Base-by-base conservation (phyloP, 2,113 vertebrate species). In the Sander vitreus region DNA sequence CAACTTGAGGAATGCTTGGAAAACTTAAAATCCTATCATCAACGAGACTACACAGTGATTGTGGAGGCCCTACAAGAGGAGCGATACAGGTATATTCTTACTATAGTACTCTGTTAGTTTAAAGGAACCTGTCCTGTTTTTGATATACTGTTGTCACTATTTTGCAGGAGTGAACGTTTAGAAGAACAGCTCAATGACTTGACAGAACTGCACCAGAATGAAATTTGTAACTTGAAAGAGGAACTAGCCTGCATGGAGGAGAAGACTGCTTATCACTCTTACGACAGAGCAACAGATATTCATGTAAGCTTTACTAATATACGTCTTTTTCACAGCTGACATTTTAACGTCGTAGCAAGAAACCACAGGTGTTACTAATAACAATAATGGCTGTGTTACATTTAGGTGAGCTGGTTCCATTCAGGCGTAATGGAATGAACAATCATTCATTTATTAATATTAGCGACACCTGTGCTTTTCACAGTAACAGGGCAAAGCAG, bases 161-260 rank as follows among this genome's bases (percentile, higher is more conserved):
- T 84, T 70, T 82, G 74, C 87, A 98, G 97, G 92, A 97, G 96
- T 92, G 96, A 97, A 67, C 94, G 95, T 85, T 93, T 98, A 14
- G 97, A 98, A 84, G 96, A 99, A 66, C 97, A 97, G 68, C 94
- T 98, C 36, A 97, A 96, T 73, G 97, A 98, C 93, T 89, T 97
- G 70, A 97, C 96, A 13, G 97, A 99, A 78, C 96, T 97, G 45
- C 96, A 97, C 83, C 97, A 98, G 95, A 97, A 97, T 18, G 97
- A 99, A 91, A 97, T 98, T 85, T 91, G 96, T 64, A 98, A 97
- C 89, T 92, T 99, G 75, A 98, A 97, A 84, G 96, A 98, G 85
- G 96, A 98, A 65, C 84, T 98, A 90, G 96, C 96, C 88, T 96
- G 97, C 95, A 97, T 97, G 96, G 97, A 97, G 85, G 97, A 97